These are phyloP conservation scores for Thomomys bottae DNA, from an alignment of 2,113 vertebrate genomes.

Conservation along the genomic window DNA sequence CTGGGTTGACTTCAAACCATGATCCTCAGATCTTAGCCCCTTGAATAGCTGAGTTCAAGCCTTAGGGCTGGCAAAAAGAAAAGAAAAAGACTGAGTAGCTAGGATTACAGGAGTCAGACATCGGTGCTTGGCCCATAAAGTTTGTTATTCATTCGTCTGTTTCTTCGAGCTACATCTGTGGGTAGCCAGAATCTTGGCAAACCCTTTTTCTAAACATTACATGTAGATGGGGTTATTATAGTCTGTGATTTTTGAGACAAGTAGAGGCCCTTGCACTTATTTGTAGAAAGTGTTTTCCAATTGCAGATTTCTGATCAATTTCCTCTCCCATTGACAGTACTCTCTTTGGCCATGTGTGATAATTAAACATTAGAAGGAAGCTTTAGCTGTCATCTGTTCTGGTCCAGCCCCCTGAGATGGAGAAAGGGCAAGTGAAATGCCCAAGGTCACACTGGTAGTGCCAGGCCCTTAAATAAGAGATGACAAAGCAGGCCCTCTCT, in stretches of 20 bases:
- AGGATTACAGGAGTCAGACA: no score
- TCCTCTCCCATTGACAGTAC: background rate
- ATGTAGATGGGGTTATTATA: background rate
- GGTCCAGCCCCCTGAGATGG: background rate
- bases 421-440: constrained; percentile 27
- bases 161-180: background rate
- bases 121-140: no score
- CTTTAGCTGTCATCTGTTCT: background rate
- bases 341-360: background rate
- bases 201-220: background rate
- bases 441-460: background rate
- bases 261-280: background rate
- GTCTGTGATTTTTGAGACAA: constrained; percentile 3
- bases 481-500: background rate
- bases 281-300: background rate
- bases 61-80: no score
- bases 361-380: background rate
- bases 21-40: no score
- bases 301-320: background rate
- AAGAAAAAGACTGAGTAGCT: no score
- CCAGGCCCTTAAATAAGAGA: background rate
- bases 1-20: no score
- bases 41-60: no score
- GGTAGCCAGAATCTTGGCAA: background rate
- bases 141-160: background rate